Conservation (phyloP, 2,797 vertebrate species). For the Falco concolor region DNA sequence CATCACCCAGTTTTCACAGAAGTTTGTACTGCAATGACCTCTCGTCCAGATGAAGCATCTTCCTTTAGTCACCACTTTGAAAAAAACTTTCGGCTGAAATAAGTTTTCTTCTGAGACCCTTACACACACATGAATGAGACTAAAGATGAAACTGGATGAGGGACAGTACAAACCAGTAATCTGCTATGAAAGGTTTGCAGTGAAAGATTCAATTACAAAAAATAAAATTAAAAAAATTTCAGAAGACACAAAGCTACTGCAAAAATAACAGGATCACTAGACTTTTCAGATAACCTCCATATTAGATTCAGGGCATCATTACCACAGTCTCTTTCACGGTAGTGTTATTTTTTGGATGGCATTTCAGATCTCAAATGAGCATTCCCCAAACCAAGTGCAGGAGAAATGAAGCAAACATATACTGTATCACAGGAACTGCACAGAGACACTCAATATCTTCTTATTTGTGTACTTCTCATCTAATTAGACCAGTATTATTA, state of each 20-base stretch:
- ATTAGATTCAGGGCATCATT: neutral
- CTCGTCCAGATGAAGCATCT: neutral
- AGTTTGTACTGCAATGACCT: neutral
- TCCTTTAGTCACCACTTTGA: neutral
- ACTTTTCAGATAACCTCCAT: neutral
- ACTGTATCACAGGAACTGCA: neutral
- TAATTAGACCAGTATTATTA: neutral
- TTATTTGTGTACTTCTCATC: neutral
- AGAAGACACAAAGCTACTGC: neutral
- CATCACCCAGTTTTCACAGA: neutral
- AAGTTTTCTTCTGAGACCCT: neutral
- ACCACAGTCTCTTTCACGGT: neutral
- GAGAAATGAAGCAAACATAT: neutral
- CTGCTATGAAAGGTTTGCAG: neutral
- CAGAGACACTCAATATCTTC: neutral
- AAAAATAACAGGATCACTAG: neutral
- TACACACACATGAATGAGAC: fast-evolving
- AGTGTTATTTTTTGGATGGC: neutral
- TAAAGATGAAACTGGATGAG: neutral
- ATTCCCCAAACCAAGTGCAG: neutral
- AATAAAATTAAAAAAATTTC: neutral
- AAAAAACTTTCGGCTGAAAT: neutral
- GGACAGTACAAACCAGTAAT: neutral
- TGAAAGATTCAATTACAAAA: neutral
- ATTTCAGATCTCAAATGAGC: neutral